Conservation (phyloP, 2,888 invertebrate genomes). For the Eudasyphora cyanicolor region DNA sequence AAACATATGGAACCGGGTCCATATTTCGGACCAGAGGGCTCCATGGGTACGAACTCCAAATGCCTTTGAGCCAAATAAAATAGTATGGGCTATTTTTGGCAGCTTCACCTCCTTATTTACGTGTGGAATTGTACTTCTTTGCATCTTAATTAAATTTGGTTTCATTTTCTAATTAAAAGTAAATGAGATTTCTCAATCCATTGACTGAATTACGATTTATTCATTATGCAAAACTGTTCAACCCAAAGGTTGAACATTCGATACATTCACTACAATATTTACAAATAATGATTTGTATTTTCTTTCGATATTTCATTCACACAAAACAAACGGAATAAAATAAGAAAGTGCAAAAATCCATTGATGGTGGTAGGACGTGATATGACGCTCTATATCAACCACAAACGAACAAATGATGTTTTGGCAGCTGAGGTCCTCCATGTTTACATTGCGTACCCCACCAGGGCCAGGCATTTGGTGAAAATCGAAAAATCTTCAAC, state of each 20-base stretch:
- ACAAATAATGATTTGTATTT: not conserved
- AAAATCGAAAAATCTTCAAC: not conserved
- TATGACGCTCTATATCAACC: slow-evolving; percentile 3
- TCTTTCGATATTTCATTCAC: not conserved
- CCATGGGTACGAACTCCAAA: too few relatives aligned
- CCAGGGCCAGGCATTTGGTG: not conserved
- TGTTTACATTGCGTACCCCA: not conserved
- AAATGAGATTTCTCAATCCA: too few relatives aligned
- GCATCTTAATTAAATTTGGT: too few relatives aligned
- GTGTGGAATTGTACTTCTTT: too few relatives aligned
- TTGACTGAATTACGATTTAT: too few relatives aligned
- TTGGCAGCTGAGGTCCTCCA: not conserved
- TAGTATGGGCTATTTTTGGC: too few relatives aligned
- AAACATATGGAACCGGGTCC: too few relatives aligned
- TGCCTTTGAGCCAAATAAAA: too few relatives aligned
- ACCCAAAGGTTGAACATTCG: not conserved
- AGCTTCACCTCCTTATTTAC: too few relatives aligned
- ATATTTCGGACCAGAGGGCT: too few relatives aligned
- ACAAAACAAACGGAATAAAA: not conserved
- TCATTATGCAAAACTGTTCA: too few relatives aligned
- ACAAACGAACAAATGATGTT: not conserved
- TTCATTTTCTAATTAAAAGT: too few relatives aligned
- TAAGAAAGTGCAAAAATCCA: not conserved
- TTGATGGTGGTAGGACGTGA: not conserved
- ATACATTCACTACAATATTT: not conserved